These are phyloP conservation scores for Archilochus colubris DNA, from an alignment of 2,113 vertebrate genomes.

Conservation along the genomic window DNA sequence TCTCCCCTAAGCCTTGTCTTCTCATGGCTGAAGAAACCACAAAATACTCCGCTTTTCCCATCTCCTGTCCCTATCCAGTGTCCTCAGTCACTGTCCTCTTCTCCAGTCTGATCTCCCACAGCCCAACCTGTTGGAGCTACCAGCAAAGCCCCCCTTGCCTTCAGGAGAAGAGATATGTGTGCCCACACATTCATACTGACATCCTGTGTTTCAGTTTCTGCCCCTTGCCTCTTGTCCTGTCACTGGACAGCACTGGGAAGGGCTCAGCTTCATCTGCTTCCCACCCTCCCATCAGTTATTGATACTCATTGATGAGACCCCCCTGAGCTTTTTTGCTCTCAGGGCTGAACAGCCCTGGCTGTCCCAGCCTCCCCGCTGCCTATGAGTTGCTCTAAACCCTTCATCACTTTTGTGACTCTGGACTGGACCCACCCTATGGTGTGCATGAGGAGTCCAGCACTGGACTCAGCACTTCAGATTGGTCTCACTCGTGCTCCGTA, in stretches of 20 bases:
- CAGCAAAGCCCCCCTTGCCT: not conserved
- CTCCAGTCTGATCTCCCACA: not conserved
- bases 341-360: too few relatives aligned
- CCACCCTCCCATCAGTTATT: too few relatives aligned
- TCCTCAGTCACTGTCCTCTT: rapidly evolving
- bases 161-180: not conserved
- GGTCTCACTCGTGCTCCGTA: not conserved
- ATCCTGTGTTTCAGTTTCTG: too few relatives aligned
- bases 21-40: too few relatives aligned
- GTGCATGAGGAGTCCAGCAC: not conserved
- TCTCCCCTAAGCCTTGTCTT: too few relatives aligned
- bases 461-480: not conserved
- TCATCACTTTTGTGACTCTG: not conserved
- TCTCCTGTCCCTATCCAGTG: not conserved
- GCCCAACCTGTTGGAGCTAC: not conserved
- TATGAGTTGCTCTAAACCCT: not conserved
- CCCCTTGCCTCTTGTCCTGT: too few relatives aligned
- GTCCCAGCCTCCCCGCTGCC: too few relatives aligned
- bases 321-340: too few relatives aligned
- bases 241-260: too few relatives aligned
- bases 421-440: not conserved
- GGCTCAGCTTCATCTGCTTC: too few relatives aligned
- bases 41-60: not conserved
- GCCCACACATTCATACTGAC: rapidly evolving
- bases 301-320: too few relatives aligned